phyloP scores from a whole-genome alignment of 1,140 invertebrate genomes.

The Drosophila repleta region DNA sequence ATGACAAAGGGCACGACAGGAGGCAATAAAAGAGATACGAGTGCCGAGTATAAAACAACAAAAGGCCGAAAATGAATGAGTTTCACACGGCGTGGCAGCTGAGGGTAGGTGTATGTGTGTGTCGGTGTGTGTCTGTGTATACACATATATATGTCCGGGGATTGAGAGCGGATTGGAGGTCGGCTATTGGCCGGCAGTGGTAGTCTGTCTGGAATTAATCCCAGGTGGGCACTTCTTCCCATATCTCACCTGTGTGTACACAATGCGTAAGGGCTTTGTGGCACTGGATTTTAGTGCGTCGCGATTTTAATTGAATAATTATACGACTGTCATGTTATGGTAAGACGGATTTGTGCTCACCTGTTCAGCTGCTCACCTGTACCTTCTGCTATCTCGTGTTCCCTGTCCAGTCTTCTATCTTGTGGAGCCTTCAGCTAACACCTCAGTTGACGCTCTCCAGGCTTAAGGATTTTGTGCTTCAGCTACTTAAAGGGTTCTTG shows the following conservation, averaged over 20 bases:
- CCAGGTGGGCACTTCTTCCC: slow-evolving; percentile 64
- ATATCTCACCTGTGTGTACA: slow-evolving; percentile 23
- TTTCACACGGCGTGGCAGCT: slow-evolving; percentile 17
- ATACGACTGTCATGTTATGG: slow-evolving; percentile 52
- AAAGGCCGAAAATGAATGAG: slow-evolving; percentile 68
- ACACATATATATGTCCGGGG: neutral
- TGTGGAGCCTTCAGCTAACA: neutral
- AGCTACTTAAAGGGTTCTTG: slow-evolving; percentile 13
- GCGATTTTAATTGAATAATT: slow-evolving; percentile 76
- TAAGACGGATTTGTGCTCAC: slow-evolving; percentile 50
- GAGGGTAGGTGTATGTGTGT: slow-evolving; percentile 17
- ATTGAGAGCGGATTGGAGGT: slow-evolving; percentile 16
- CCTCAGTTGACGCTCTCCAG: no score
- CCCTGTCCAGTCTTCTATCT: neutral
- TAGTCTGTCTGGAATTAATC: slow-evolving; percentile 60
- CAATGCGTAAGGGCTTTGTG: slow-evolving; percentile 29
- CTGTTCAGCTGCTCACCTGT: neutral
- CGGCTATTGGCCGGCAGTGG: slow-evolving; percentile 10
- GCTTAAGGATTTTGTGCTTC: slow-evolving; percentile 4
- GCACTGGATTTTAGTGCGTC: slow-evolving; percentile 20
- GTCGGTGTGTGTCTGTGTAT: neutral
- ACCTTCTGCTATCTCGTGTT: neutral
- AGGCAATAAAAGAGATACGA: slow-evolving; percentile 63
- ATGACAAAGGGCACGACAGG: slow-evolving; percentile 55
- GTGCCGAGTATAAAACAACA: slow-evolving; percentile 54